phyloP scores from a whole-genome alignment of 2,888 invertebrate genomes.

The Caradrina kadenii region DNA sequence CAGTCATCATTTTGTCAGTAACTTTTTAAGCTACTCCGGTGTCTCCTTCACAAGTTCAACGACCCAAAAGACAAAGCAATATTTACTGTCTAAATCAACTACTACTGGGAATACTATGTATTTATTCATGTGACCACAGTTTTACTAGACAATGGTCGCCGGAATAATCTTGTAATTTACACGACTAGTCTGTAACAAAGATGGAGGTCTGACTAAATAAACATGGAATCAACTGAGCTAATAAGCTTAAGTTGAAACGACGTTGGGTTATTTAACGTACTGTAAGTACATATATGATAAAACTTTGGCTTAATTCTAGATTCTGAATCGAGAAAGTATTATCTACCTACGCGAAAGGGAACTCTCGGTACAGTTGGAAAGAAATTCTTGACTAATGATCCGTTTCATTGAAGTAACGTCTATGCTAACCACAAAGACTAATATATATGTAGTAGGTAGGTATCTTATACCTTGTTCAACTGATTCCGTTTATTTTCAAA shows the following conservation, averaged over 20 bases:
- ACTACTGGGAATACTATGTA: conserved; percentile 28
- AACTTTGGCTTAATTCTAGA: background rate
- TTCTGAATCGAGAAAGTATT: background rate
- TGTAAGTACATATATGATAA: background rate
- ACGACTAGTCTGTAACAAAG: conserved; percentile 21
- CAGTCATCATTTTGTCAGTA: background rate
- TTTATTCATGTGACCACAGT: conserved; percentile 15
- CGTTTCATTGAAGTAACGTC: background rate
- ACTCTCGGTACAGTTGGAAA: background rate
- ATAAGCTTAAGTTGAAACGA: conserved; percentile 36
- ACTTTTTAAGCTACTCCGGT: background rate
- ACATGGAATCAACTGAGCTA: conserved; percentile 49
- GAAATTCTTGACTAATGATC: conserved; percentile 1
- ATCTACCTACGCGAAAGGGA: background rate
- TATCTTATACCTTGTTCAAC: background rate
- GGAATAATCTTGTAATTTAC: conserved; percentile 56
- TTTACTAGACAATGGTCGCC: conserved; percentile 32
- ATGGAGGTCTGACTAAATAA: conserved; percentile 54
- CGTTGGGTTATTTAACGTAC: conserved; percentile 20
- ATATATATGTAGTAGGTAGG: conserved; percentile 5
- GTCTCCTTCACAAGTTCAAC: conserved; percentile 11
- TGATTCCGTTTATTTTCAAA: conserved; percentile 7
- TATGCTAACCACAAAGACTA: background rate
- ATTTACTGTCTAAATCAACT: conserved; percentile 13
- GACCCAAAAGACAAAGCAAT: conserved; percentile 3